Conservation (phyloP, 2,113 vertebrate species). For the Puma concolor region DNA sequence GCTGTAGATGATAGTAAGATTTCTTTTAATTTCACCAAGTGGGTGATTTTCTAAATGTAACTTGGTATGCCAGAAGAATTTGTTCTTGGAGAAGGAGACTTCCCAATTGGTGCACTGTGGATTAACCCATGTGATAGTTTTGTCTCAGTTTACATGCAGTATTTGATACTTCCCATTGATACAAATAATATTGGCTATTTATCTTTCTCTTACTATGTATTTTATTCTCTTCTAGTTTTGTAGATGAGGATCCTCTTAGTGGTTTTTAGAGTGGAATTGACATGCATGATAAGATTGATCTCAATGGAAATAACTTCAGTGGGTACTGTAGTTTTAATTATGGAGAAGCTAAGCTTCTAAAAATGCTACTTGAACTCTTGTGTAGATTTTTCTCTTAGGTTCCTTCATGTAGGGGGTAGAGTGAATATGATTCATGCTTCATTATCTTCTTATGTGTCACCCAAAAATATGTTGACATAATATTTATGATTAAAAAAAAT, state of each 20-base stretch:
- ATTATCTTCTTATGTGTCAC: background rate
- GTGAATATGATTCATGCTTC: background rate
- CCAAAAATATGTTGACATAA: background rate
- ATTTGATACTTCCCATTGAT: background rate
- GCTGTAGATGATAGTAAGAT: background rate
- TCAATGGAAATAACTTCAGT: background rate
- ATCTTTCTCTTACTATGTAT: background rate
- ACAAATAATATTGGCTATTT: background rate
- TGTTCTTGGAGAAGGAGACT: background rate
- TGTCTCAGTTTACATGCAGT: background rate
- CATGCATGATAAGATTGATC: background rate
- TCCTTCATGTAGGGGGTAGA: background rate
- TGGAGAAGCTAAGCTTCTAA: background rate
- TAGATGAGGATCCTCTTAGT: background rate
- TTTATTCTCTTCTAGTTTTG: constrained; percentile 10
- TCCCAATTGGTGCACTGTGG: background rate
- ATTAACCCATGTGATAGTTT: background rate
- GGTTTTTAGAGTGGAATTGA: background rate
- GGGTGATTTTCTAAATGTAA: background rate
- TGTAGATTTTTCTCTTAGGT: background rate
- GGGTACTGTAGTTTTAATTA: background rate
- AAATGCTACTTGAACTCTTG: background rate
- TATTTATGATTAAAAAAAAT: background rate
- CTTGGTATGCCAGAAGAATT: background rate
- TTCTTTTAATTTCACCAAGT: background rate